Base-by-base conservation (phyloP, 1,140 invertebrate genomes). In the Lerema accius region DNA sequence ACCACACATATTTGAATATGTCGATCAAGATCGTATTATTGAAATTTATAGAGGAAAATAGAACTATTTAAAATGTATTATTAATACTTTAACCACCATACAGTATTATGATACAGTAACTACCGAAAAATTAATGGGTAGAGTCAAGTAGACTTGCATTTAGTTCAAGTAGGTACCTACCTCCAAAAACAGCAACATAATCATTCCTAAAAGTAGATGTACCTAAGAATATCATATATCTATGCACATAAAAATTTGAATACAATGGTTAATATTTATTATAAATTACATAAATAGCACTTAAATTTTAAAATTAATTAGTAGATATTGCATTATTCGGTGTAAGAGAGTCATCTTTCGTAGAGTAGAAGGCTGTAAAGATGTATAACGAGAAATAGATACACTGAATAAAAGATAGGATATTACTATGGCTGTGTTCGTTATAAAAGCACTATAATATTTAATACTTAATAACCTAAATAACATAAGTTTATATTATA, bases 1-100 rank as follows among this genome's bases (percentile, higher is more conserved):
- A 0, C 99, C 99, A 23, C 97, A 99, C 91, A 99, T 99, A 88
- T 99, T 99, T 91, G 98, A 99, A 91, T 98, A 97, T 84, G 97
- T 99, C 51, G 98, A 99, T 92, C 98, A 99, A 92, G 97, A 99
- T 89, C 95, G 95, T 86, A 98, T 99, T 76, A 98, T 99, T 76
- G 96, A 98, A 91, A 97, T 97, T 78, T 98, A 98, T 87, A 94
- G 96, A 80, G 96, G 97, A 89, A 97, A 97, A 92, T 97, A 96
- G 94, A 71, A 53, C 50, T 26, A 23, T 23, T 11, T 23, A 63
- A 46, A 59, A 23, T 23, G 2, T 23, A 50, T 5, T 15, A n/a
- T n/a, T 49, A 55, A 39, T 16, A 46, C 43, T 46, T 49, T 23
- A 23, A 23, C 19, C 5, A 23, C 5, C 2, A 23, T 5, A 23